Base-by-base conservation (phyloP, 92 coral and sea anemone species). In the Umimayanthus kanabou region DNA sequence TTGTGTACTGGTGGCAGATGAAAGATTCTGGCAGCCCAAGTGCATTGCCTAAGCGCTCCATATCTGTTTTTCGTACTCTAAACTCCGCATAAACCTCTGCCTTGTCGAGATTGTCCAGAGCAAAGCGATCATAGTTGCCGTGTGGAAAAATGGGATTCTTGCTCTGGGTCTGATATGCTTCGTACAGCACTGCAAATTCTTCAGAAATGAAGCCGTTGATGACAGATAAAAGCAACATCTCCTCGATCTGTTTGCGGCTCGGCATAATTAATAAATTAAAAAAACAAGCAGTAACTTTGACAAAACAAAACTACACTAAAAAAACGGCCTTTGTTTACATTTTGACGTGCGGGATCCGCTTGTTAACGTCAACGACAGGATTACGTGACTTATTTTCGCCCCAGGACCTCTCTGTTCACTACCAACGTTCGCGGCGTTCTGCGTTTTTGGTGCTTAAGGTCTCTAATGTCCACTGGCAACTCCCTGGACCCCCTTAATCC, bases 111-210 rank as follows among this genome's bases (percentile, higher is more conserved):
- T n/a, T n/a, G n/a, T n/a, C n/a, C n/a, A n/a, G n/a, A n/a, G n/a
- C n/a, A n/a, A n/a, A n/a, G n/a, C 37, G 37, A 33, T 33, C 37
- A 33, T 33, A 33, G 37, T 33, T 33, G 37, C 37, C 37, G 2
- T 33, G 37, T 2, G 85, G 85, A 15, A 80, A 88, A 4, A 61
- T 9, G 39, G 71, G 79, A 70, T 88, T 79, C n/a, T 79, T 64
- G 18, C 16, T 8, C 16, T 10, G 71, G 28, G 29, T 39, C 16
- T 33, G 37, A 45, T 45, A 39, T 29, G 72, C 66, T 43, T 88
- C 90, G 29, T 80, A 84, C 42, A 84, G 74, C n/a, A 70, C 25
- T n/a, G 50, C 13, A 84, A 84, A 71, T 69, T 84, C 66, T 71
- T 84, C 65, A 9, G 87, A 70, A 70, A 84, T 84, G 55, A 86